Base-by-base conservation (phyloP, 2,113 vertebrate genomes). In the Cinclus cinclus region DNA sequence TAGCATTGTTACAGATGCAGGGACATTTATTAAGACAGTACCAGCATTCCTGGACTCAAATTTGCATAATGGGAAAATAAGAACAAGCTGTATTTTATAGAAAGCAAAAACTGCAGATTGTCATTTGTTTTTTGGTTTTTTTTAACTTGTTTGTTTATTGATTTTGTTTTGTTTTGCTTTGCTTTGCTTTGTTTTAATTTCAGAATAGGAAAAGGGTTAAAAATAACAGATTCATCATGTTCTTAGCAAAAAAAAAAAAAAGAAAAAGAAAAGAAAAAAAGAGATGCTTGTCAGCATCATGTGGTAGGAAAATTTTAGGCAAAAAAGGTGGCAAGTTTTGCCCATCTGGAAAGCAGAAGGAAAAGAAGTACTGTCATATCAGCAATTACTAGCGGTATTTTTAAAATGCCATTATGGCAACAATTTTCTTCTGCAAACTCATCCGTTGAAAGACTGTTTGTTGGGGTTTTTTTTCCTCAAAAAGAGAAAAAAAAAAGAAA, bases 311-410 rank as follows among this genome's bases (percentile, higher is more conserved):
- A 93, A 94, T 95, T 94, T 64, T 37, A 52, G 46, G 44, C 23
- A 79, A 80, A 46, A 76, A 25, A 65, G 20, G 59, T 60, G 55
- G 24, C 21, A 87, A 69, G 44, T 67, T 95, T 86, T 83, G 65
- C 63, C 63, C 20, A 84, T 90, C 75, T 50, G 62, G 24, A 50
- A 77, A 83, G 73, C 20, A 94, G 91, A 96, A 78, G 83, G 77
- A 96, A 97, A 93, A 94, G 79, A 74, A 96, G 18, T 81, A 85
- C 74, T 95, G 71, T 27, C 77, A 55, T 59, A 91, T 97, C 90
- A 97, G 92, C 82, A 97, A 67, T 78, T 94, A 50, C 55, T 44
- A 71, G 77, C 0, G 1, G 85, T 94, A 87, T 96, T 96, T 96
- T 96, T 90, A 91, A 97, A 97, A 92, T 90, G 58, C 22, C 73